A percentile compares a stretch with the other conserved stretches of the same genome.
Evolutionary conservation across 2,797 vertebrate genomes (phyloP).

Genomic region (Hirundo rustica): DNA sequence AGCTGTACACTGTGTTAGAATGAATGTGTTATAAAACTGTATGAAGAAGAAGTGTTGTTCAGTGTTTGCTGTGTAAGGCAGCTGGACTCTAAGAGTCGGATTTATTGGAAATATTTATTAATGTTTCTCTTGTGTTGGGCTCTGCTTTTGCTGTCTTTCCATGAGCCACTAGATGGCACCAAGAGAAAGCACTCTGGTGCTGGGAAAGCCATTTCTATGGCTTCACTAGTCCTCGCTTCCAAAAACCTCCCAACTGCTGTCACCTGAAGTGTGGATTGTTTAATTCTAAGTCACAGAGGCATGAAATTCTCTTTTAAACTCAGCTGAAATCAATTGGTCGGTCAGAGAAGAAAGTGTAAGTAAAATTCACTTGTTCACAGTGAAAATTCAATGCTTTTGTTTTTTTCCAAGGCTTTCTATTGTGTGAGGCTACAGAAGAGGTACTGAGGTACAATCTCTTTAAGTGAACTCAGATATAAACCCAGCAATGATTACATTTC

Average conservation of each 20-base stretch:
- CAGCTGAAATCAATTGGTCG: background rate
- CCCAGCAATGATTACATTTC: background rate
- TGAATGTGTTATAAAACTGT: background rate
- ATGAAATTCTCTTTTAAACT: background rate
- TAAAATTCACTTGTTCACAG: background rate
- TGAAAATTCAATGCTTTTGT: background rate
- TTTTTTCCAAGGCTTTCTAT: background rate
- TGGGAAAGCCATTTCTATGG: background rate
- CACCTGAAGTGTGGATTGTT: background rate
- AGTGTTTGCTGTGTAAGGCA: background rate
- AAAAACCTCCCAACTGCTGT: background rate
- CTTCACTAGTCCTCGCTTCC: background rate
- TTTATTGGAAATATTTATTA: background rate
- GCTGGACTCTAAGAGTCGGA: background rate
- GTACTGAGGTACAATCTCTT: background rate
- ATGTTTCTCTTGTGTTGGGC: background rate
- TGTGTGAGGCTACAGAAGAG: background rate
- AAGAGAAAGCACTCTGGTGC: background rate
- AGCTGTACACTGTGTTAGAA: background rate
- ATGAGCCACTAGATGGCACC: slow-evolving; percentile 53
- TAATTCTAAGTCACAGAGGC: background rate
- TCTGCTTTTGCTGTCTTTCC: background rate
- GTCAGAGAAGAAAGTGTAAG: background rate
- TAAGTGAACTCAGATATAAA: background rate
- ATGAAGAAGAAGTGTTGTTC: background rate